These are phyloP conservation scores for Psilopsiagon aymara DNA, from an alignment of 2,113 vertebrate species.

Conservation along the genomic window DNA sequence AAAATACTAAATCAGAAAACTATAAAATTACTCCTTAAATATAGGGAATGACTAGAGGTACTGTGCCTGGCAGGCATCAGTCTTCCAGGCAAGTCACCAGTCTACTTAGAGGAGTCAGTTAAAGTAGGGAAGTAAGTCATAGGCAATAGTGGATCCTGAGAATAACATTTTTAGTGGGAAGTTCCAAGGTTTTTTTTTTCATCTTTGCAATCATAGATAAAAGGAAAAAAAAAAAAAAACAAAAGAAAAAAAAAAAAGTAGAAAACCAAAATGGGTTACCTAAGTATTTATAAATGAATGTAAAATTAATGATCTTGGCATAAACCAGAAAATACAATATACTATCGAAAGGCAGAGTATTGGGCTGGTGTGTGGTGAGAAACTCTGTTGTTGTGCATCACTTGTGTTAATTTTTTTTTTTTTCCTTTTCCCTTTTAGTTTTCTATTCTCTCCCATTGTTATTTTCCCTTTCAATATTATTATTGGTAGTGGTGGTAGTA, in stretches of 20 bases:
- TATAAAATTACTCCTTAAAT: neutral
- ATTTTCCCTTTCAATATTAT: neutral
- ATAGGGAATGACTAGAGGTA: neutral
- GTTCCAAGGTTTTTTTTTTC: neutral
- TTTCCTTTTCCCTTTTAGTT: neutral
- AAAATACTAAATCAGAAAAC: neutral
- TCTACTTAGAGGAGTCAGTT: neutral
- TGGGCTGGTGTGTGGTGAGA: neutral
- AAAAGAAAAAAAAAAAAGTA: neutral
- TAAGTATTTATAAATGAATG: neutral
- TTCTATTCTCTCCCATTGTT: neutral
- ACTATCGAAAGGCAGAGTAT: neutral
- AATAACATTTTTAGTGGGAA: neutral
- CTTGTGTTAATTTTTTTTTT: neutral
- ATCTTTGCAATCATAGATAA: neutral
- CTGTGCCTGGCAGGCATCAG: accelerated
- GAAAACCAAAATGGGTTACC: neutral
- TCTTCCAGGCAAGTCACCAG: neutral
- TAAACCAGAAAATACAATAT: neutral
- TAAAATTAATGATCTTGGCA: neutral
- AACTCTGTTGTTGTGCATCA: neutral
- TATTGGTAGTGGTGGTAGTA: neutral
- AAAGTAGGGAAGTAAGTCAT: neutral
- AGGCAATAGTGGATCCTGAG: neutral
- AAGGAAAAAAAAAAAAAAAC: neutral